Evolutionary conservation across 2,888 invertebrate species (phyloP).

Genomic region (Schrankia costaestrigalis): DNA sequence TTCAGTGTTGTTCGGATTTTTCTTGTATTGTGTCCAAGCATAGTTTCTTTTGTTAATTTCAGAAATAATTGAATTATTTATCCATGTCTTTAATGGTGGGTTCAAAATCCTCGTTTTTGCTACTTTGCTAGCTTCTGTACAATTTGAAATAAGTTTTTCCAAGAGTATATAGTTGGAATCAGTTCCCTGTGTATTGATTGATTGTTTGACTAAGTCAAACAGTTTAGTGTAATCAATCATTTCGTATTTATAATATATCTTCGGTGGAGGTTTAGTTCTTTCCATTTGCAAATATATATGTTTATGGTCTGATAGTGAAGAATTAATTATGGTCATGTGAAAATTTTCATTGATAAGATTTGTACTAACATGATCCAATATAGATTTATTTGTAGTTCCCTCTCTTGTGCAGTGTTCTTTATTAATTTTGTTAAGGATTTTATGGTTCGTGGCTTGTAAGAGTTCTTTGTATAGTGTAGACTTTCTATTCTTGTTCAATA

Average conservation of each 20-base stretch:
- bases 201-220: background rate
- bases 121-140: conserved; percentile 8
- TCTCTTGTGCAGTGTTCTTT: conserved; percentile 5
- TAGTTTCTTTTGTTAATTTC: conserved; percentile 22
- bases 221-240: conserved; percentile 8
- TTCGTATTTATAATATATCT: conserved; percentile 6
- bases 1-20: conserved; percentile 9
- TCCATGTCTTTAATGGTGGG: conserved; percentile 23
- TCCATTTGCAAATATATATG: conserved; percentile 1
- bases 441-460: conserved; percentile 3
- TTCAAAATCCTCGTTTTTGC: conserved; percentile 19
- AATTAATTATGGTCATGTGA: conserved; percentile 1
- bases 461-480: background rate
- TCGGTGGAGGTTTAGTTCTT: background rate
- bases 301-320: conserved; percentile 1
- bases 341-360: conserved; percentile 5
- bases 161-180: conserved; percentile 1
- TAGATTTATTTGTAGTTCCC: conserved; percentile 4
- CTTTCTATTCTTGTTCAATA: background rate
- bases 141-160: conserved; percentile 1
- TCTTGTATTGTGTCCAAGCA: conserved; percentile 15
- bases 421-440: conserved; percentile 8
- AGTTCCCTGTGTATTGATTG: background rate
- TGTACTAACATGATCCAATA: conserved; percentile 6
- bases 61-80: conserved; percentile 18